Base-by-base conservation (phyloP, 2,888 invertebrate species). In the Lasiommata megera region DNA sequence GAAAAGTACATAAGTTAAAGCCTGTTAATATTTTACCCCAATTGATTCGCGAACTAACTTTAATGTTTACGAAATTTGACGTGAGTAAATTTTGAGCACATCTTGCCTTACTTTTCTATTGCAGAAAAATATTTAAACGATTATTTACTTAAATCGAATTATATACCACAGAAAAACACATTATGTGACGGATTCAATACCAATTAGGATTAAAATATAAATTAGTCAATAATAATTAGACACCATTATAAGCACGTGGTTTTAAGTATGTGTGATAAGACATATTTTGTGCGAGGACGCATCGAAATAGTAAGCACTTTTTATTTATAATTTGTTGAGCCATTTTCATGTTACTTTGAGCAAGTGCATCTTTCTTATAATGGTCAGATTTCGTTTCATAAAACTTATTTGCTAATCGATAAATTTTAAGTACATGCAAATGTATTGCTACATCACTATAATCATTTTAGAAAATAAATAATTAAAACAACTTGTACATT, bases 241-340 rank as follows among this genome's bases (percentile, higher is more conserved):
- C 81, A 84, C 81, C 82, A 73, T 74, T 73, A 71, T 67, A 78
- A 80, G 81, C 83, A 83, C 82, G 65, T 66, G 70, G 70, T 54
- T 17, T 68, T 28, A 75, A 67, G 70, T 72, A 65, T 64, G 70
- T 73, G 67, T 61, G 63, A 58, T 62, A 63, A 80, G 77, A 17
- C 23, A 41, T 79, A 73, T 70, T 85, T 88, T 88, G 88, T 88
- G 88, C 88, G 86, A 82, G 84, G 81, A 63, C 47, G 60, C 56
- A 61, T 60, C 50, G 52, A 58, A 54, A 60, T 46, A 31, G 29
- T 16, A 56, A 54, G 71, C 67, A 70, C 67, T 72, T 72, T 70
- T 76, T 65, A 62, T 67, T 65, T 62, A 70, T 68, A 52, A 41
- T 31, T 80, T 80, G 80, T 86, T 85, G 82, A 88, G 86, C 85